Conservation (phyloP, 2,888 invertebrate species). For the Euphydryas editha region DNA sequence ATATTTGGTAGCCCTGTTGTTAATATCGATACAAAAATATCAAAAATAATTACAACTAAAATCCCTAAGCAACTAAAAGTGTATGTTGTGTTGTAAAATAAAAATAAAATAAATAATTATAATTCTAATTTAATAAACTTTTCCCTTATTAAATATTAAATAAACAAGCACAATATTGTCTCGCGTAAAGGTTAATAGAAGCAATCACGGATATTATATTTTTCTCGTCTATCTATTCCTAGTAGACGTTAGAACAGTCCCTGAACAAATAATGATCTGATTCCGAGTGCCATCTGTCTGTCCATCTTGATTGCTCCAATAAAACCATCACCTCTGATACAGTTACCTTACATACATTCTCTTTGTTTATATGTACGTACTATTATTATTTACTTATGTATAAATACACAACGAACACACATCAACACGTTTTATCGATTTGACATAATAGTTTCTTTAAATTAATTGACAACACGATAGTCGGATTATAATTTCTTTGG, state of each 20-base stretch:
- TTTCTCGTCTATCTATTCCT: constrained; percentile 46
- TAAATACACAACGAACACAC: not conserved
- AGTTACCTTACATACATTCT: constrained; percentile 11
- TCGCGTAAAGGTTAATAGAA: constrained; percentile 32
- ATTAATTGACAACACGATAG: no score
- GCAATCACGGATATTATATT: constrained; percentile 36
- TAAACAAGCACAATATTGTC: constrained; percentile 8
- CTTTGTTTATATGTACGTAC: not conserved
- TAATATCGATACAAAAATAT: no score
- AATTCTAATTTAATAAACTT: no score
- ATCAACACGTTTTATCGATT: not conserved
- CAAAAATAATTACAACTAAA: no score
- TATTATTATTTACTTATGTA: not conserved
- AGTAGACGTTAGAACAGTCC: constrained; percentile 59
- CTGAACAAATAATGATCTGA: constrained; percentile 70
- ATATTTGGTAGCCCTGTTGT: no score
- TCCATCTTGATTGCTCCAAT: constrained; percentile 46
- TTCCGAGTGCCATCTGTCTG: constrained; percentile 69
- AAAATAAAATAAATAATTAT: no score
- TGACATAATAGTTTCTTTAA: no score
- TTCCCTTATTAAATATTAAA: no score
- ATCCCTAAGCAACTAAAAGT: no score
- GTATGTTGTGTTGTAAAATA: no score
- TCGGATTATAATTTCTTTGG: not conserved
- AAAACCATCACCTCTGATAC: constrained; percentile 39